Conservation (phyloP, 2,888 invertebrate species). For the Hypolimnas misippus region DNA sequence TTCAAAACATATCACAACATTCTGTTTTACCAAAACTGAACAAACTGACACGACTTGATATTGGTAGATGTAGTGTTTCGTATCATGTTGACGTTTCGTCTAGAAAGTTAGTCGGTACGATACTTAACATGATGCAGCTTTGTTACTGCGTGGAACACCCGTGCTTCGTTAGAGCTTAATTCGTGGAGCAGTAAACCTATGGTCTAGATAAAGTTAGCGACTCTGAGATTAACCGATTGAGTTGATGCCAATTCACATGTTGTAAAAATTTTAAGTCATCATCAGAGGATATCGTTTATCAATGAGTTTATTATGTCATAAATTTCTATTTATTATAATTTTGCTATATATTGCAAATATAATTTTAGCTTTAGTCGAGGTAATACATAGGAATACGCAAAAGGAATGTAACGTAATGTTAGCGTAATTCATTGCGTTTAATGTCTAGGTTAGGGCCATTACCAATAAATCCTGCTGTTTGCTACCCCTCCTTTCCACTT, state of each 20-base stretch:
- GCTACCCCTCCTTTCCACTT: slow-evolving; percentile 56
- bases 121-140: slow-evolving; percentile 34
- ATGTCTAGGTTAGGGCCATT: too few relatives aligned
- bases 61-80: slow-evolving; percentile 39
- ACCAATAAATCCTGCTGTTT: slow-evolving; percentile 78
- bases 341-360: background rate
- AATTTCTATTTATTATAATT: too few relatives aligned
- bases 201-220: slow-evolving; percentile 24
- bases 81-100: slow-evolving; percentile 54
- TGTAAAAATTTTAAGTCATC: background rate
- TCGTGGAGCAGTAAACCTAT: slow-evolving; percentile 42
- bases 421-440: too few relatives aligned
- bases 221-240: background rate
- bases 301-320: too few relatives aligned
- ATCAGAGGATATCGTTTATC: background rate
- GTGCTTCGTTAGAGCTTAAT: slow-evolving; percentile 50
- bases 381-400: background rate
- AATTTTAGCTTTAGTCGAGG: background rate
- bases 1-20: slow-evolving; percentile 13
- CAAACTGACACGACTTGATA: slow-evolving; percentile 26
- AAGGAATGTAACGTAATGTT: slow-evolving; percentile 31
- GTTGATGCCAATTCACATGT: background rate
- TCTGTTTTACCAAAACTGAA: slow-evolving; percentile 14
- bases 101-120: slow-evolving; percentile 53
- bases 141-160: slow-evolving; percentile 32